phyloP scores from a whole-genome alignment of 2,113 vertebrate genomes.

The Muntiacus muntjak region DNA sequence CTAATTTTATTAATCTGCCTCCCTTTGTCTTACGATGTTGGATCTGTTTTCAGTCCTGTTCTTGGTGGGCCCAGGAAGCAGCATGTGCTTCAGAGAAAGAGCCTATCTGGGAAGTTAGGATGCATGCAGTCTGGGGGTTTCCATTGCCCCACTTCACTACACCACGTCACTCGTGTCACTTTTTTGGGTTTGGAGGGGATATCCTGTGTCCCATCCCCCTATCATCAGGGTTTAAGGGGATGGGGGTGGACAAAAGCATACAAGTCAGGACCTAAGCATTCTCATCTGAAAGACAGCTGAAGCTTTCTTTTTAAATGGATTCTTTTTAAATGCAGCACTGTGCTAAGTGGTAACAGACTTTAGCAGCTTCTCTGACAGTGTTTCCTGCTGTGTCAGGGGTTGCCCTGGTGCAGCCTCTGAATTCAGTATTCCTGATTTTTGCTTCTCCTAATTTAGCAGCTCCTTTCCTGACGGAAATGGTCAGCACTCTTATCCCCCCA shows the following conservation, averaged over 20 bases:
- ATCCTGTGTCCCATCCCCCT: neutral
- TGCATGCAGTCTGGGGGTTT: rapidly evolving
- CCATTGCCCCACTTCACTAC: too few species aligned
- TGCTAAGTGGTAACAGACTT: neutral
- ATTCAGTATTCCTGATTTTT: neutral
- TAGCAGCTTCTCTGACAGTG: neutral
- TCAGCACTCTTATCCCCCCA: neutral
- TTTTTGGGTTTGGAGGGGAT: neutral
- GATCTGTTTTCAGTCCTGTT: neutral
- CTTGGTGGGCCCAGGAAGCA: neutral
- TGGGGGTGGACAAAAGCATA: neutral
- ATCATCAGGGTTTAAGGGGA: neutral
- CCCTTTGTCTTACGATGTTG: neutral
- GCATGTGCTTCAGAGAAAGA: neutral
- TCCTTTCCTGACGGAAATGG: neutral
- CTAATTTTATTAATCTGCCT: neutral
- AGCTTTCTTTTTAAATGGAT: neutral
- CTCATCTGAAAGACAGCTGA: neutral
- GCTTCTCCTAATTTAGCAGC: neutral
- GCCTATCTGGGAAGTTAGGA: neutral
- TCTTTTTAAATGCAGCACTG: neutral
- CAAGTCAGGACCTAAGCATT: neutral
- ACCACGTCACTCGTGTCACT: rapidly evolving
- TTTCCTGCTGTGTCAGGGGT: neutral
- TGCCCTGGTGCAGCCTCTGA: neutral